Percentiles rank a stretch among this genome's conserved stretches.
phyloP scores from a whole-genome alignment of 2,888 invertebrate species.

The Lypha dubia region DNA sequence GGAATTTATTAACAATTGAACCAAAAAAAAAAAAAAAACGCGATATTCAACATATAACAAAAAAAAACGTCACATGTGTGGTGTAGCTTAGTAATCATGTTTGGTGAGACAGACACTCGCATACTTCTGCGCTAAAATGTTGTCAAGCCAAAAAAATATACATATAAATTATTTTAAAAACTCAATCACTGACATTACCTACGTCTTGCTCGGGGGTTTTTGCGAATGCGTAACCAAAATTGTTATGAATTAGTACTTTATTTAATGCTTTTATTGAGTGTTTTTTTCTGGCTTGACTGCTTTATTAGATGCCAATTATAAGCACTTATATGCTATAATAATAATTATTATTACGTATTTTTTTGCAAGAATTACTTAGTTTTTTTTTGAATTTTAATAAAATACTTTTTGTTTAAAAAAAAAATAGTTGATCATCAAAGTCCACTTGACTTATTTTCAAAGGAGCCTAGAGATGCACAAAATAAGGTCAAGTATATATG shows the following conservation, averaged over 20 bases:
- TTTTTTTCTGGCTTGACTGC: not conserved
- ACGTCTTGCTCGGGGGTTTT: constrained; percentile 26
- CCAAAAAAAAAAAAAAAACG: constrained; percentile 9
- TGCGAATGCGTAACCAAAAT: constrained; percentile 60
- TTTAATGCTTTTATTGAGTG: not conserved
- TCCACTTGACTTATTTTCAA: too few species aligned
- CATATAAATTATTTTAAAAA: constrained; percentile 19
- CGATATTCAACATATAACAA: constrained; percentile 9
- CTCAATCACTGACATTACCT: constrained; percentile 10
- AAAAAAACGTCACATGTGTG: constrained; percentile 33
- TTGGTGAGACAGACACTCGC: constrained; percentile 19
- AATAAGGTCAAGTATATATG: too few species aligned
- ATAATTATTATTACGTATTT: not conserved
- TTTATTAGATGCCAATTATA: not conserved
- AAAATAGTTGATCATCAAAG: too few species aligned
- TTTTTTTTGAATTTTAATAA: not conserved
- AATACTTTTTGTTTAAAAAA: too few species aligned
- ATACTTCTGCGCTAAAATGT: not conserved
- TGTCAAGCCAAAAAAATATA: not conserved
- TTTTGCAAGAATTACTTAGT: not conserved
- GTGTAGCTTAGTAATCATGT: constrained; percentile 65
- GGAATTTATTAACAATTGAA: constrained; percentile 49
- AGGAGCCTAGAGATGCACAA: too few species aligned
- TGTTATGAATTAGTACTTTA: constrained; percentile 14
- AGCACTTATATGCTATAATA: not conserved